Evolutionary conservation across 2,888 invertebrate species (phyloP), one percentile per base, ranked within the genome.

Genomic region (Drosophila lacicola): DNA sequence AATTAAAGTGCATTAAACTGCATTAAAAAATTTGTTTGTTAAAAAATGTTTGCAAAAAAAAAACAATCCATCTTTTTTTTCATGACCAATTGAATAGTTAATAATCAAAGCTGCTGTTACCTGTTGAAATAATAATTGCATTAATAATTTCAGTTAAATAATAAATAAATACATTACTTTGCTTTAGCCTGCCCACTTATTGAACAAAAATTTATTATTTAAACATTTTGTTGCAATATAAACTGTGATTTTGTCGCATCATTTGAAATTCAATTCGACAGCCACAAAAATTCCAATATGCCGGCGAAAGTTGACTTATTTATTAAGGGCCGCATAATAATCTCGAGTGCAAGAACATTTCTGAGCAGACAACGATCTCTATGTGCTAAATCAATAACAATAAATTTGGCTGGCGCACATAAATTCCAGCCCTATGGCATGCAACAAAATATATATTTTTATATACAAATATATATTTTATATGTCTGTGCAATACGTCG

Each of bases 381-480:
- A 41, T 56, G 47, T 46, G 54, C 64, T 54, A 65, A 84, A 78
- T 88, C 85, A 88, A 89, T 88, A 75, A 69, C 76, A 72, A 88
- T 83, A 89, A 77, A 78, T 84, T 70, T 70, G 54, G 61, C 60
- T 36, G 68, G 36, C 51, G n/a, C 44, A 56, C 67, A 76, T 71
- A 67, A 76, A 71, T 58, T 55, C 41, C 36, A 41, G 44, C 45
- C 47, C 41, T 25, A 42, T 34, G 11, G 56, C 44, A 45, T 37
- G 39, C 42, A 64, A 41, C 56, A 53, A 54, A 34, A 54, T 19
- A 25, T 36, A 54, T 37, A 29, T 34, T 25, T 42, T 11, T 36
- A 25, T 45, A 42, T 17, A 36, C 25, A 10, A 8, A 45, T 29
- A 36, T 33, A 42, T 45, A 11, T 41, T 51, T 56, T 41, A 47